Base-by-base conservation (phyloP, 2,888 invertebrate genomes). In the Drosophila merina region DNA sequence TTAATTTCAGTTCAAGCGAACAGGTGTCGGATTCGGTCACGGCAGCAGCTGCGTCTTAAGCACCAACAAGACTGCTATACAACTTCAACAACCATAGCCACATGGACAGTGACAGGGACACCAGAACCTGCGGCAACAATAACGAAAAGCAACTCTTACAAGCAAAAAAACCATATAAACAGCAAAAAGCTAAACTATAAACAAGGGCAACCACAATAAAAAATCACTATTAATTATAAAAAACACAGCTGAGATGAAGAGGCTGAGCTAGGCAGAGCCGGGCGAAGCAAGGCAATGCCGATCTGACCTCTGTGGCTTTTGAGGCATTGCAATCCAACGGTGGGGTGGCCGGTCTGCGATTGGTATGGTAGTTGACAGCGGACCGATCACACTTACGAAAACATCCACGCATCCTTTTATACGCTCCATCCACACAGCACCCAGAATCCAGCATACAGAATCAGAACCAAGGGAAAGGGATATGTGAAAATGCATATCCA, bases 31-130 rank as follows among this genome's bases (percentile, higher is more conserved):
- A 62, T 20, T 38, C 69, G 40, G 79, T 72, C 36, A 66, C 69
- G 57, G 64, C 67, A 68, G 66, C 50, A 38, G 76, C 63, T 54
- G 82, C 76, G 52, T 86, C 81, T 84, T 86, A 83, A 72, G 49
- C 72, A 47, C 63, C 64, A 62, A 40, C 42, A 45, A 86, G 70
- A 75, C 77, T 56, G 82, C 70, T 59, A 55, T 28, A 40, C 5
- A 40, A 68, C 40, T 57, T 38, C 47, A 48, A 48, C 47, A 57
- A 50, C 67, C 50, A 63, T 55, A 57, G 57, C 28, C 33, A 28
- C 10, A 55, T 55, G n/a, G 60, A 57, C 58, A 54, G 14, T n/a
- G 54, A 36, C 28, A 55, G 14, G 25, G 14, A 66, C 56, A 57
- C 30, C 54, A 50, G 42, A 58, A 42, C 36, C 55, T 56, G 54